These are phyloP conservation scores for Vanessa tameamea DNA, from an alignment of 1,140 invertebrate genomes.

Conservation along the genomic window DNA sequence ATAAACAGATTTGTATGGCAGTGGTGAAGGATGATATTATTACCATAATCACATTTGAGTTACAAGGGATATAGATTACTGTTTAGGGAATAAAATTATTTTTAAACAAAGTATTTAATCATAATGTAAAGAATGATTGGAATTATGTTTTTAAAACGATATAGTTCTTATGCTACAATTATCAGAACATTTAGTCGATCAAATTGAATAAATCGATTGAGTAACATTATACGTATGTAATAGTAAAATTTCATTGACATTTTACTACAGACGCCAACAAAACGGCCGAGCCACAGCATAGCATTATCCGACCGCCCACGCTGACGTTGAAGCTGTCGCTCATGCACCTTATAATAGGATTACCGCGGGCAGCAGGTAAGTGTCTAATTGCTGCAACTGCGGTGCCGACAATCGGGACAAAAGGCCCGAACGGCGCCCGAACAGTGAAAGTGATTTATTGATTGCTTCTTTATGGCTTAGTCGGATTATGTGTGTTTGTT, in stretches of 20 bases:
- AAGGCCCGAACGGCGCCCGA: slow-evolving; percentile 60
- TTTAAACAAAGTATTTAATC: neutral
- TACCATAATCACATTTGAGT: slow-evolving; percentile 33
- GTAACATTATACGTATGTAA: no score
- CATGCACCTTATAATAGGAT: slow-evolving; percentile 68
- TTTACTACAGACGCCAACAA: slow-evolving; percentile 21
- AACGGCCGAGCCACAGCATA: slow-evolving; percentile 16
- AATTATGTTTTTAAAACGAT: no score
- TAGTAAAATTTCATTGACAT: slow-evolving; percentile 1
- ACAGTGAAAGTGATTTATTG: slow-evolving; percentile 76
- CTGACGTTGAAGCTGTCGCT: slow-evolving; percentile 45
- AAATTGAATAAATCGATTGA: no score
- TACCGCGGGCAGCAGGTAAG: slow-evolving; percentile 72
- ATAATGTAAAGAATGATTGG: neutral
- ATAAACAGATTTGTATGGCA: slow-evolving; percentile 39
- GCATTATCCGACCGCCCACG: slow-evolving; percentile 55
- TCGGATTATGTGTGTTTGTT: slow-evolving; percentile 72
- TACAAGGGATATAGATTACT: slow-evolving; percentile 12
- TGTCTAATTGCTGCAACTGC: slow-evolving; percentile 78
- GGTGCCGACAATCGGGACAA: slow-evolving; percentile 67
- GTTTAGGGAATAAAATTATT: neutral
- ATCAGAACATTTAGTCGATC: no score
- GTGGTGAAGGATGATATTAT: slow-evolving; percentile 33
- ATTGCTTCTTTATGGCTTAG: slow-evolving; percentile 67
- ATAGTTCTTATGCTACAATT: no score